These are phyloP conservation scores for Chironomus tentans DNA, from an alignment of 2,888 invertebrate species.

Conservation along the genomic window DNA sequence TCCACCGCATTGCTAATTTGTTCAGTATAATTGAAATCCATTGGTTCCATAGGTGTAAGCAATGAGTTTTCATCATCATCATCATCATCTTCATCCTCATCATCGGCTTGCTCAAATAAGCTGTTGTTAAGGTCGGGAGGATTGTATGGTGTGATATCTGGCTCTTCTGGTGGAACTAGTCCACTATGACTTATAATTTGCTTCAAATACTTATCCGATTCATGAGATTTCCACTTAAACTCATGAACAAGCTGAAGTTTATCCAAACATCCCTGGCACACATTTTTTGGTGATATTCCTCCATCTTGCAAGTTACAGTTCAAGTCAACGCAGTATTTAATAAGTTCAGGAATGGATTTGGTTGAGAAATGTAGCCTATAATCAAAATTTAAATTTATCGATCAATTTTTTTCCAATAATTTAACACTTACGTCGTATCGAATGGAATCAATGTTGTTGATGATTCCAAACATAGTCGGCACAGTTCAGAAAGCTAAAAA, in stretches of 20 bases:
- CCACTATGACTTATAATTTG: neutral
- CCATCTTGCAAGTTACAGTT: neutral
- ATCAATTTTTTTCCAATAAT: neutral
- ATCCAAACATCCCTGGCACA: slow-evolving; percentile 11
- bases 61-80: neutral
- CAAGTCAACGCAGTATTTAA: slow-evolving; percentile 12
- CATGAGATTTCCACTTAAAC: neutral
- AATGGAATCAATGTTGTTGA: neutral
- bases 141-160: neutral
- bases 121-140: neutral
- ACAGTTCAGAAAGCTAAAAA: slow-evolving; percentile 12
- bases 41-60: neutral
- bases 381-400: neutral
- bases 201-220: slow-evolving; percentile 6
- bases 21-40: neutral
- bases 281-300: slow-evolving; percentile 5
- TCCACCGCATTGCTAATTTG: neutral
- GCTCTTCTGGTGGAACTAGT: neutral
- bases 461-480: slow-evolving; percentile 6
- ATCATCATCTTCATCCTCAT: neutral
- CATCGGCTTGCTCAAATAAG: neutral
- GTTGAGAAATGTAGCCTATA: neutral
- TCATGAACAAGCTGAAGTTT: neutral
- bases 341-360: neutral
- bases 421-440: neutral